Evolutionary conservation across 2,797 vertebrate genomes (phyloP).

Genomic region (Bufotes viridis): DNA sequence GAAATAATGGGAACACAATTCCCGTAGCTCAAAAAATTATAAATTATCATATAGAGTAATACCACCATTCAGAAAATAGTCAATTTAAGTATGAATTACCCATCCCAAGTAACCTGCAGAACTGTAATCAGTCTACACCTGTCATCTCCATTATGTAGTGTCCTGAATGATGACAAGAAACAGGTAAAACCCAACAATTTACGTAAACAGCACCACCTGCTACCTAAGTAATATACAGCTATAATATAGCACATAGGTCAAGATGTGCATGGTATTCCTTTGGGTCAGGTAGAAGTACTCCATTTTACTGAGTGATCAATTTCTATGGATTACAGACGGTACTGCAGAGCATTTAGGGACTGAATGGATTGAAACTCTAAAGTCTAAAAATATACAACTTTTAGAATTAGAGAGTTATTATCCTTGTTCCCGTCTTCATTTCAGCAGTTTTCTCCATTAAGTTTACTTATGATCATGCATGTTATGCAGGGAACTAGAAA

Average conservation of each 20-base stretch:
- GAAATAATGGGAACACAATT: constrained; percentile 27
- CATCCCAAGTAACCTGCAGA: constrained; percentile 43
- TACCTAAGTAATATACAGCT: constrained; percentile 29
- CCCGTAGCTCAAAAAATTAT: not conserved
- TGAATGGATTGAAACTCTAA: not conserved
- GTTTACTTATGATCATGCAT: too few relatives aligned
- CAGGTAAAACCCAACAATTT: constrained; percentile 4
- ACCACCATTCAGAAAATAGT: constrained; percentile 28
- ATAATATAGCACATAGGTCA: not conserved
- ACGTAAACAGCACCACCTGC: constrained; percentile 50
- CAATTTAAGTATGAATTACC: constrained; percentile 43
- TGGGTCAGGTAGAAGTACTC: not conserved
- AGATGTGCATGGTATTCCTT: not conserved
- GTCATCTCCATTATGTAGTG: constrained; percentile 56
- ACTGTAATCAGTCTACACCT: constrained; percentile 44
- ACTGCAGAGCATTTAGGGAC: not conserved
- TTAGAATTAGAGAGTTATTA: not conserved
- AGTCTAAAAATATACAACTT: not conserved
- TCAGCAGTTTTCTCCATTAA: not conserved
- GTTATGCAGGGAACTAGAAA: too few relatives aligned
- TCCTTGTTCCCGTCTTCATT: too few relatives aligned
- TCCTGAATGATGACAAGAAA: constrained; percentile 33
- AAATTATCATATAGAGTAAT: constrained; percentile 50
- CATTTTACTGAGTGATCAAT: not conserved
- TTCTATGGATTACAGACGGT: not conserved